Evolutionary conservation across 2,888 invertebrate genomes (phyloP), one percentile per base, ranked within the genome.

Genomic region (Drosophila differens): DNA sequence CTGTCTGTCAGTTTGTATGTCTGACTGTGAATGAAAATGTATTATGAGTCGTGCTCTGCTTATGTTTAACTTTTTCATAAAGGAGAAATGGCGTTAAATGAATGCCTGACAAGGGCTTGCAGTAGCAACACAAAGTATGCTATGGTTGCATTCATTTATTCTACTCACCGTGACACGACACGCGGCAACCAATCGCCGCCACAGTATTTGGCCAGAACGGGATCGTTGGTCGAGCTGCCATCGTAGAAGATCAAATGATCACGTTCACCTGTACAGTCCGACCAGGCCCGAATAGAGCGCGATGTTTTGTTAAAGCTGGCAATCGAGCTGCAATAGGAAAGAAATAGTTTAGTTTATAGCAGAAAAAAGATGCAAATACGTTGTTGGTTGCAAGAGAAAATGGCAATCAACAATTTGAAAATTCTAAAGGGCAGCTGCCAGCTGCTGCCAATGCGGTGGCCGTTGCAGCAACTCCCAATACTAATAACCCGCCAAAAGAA

Each of bases 161-260:
- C 22, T 33, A 92, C 92, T 91, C 89, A 94, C 94, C 95, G 94
- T 62, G 95, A 95, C 32, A 96, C 95, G 61, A 98, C 96, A 76
- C 96, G 95, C 4, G 98, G 97, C 91, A 98, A 94, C 95, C 96
- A 96, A 92, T 97, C 97, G 4, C 97, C 97, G 19, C 98, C 98
- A 93, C 98, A 98, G 94, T 97, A 97, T 92, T 97, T 96, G 76
- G 97, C 95, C 85, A 98, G 94, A 61, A 97, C 96, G 10, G 97
- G 96, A 93, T 97, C 97, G 92, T 97, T 97, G 19, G 96, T 96
- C 44, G 96, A 95, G 60, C 96, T 95, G 66, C 98, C 98, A 93
- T 98, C 98, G 93, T 97, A 97, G 93, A 98, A 96, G 83, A 97
- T 96, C 69, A 98, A 94, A 81, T 97, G 96, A 93, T 98, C 98